Evolutionary conservation across 2,888 invertebrate species (phyloP), one percentile per base, ranked within the genome.

Genomic region (Himalopsyche kuldschensis): DNA sequence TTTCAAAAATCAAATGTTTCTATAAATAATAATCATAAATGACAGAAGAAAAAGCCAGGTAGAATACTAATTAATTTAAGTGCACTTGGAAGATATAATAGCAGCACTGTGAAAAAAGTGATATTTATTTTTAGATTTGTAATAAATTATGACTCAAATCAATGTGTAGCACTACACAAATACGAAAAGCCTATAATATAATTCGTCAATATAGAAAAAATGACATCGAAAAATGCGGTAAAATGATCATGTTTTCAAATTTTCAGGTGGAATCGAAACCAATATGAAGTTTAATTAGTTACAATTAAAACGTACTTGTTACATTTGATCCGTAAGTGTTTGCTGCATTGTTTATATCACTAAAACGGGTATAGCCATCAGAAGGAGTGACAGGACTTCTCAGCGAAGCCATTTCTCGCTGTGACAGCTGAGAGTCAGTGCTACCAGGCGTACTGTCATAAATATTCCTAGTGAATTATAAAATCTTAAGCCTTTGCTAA

Each of bases 301-400:
- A 3, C 30, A 77, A 30, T 41, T 55, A 15, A 32, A 31, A 88
- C 93, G 92, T 92, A 94, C 94, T 93, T 90, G 92, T 88, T 88
- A 91, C 91, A 88, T 93, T 93, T 86, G 94, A 93, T 88, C 94
- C 94, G 90, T 94, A 94, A 88, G 93, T 92, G 81, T 88, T 88
- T 87, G 89, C 89, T 47, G 84, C 75, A 79, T 86, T 87, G 83
- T 89, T 89, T 31, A 88, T 87, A 86, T 94, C 93, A 90, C 92
- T 92, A 88, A 94, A 94, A 88, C 93, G 91, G 90, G 93, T 93
- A 89, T 94, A 94, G 84, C 94, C 94, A 88, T 94, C 93, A 86
- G 90, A 89, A 89, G 91, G 91, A 88, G 93, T 91, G 88, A 93
- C 92, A 89, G 92, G 91, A 90, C 92, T 92, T 88, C 92, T 89